Conservation (phyloP, 2,888 invertebrate genomes). For the Itoplectis maculator region DNA sequence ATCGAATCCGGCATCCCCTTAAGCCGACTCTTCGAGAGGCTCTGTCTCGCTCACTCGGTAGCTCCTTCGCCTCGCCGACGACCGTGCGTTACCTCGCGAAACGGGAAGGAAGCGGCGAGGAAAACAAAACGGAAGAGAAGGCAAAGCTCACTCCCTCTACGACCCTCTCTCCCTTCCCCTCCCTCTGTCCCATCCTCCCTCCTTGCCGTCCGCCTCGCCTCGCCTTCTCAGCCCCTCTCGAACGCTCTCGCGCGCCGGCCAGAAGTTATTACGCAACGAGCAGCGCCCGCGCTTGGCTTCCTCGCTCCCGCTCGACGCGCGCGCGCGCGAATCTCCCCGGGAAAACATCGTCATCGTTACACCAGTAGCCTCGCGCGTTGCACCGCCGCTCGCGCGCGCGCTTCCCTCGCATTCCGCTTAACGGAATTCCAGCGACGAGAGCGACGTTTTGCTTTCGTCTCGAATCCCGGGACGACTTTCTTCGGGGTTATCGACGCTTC, state of each 20-base stretch:
- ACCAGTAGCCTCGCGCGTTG: slow-evolving; percentile 24
- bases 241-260: slow-evolving; percentile 43
- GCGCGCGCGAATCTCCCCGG: slow-evolving; percentile 57
- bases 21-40: too few species aligned
- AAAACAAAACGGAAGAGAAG: slow-evolving; percentile 68
- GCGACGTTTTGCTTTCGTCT: slow-evolving; percentile 33
- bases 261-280: slow-evolving; percentile 66
- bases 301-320: slow-evolving; percentile 3
- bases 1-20: too few species aligned
- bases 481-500: background rate
- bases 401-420: slow-evolving; percentile 63
- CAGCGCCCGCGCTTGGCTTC: slow-evolving; percentile 37
- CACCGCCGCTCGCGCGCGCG: slow-evolving; percentile 54
- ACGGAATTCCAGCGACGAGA: slow-evolving; percentile 63
- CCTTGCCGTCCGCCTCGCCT: slow-evolving; percentile 1
- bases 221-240: slow-evolving; percentile 5
- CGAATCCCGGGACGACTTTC: background rate
- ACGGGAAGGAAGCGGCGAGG: slow-evolving; percentile 62
- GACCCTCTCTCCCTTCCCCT: too few species aligned
- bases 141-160: slow-evolving; percentile 24
- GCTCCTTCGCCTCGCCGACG: slow-evolving; percentile 7
- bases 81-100: slow-evolving; percentile 38
- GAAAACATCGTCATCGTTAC: slow-evolving; percentile 66
- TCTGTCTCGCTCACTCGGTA: background rate
- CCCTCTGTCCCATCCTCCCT: too few species aligned